Evolutionary conservation across 2,888 invertebrate species (phyloP).

Genomic region (Drosophila picticornis): DNA sequence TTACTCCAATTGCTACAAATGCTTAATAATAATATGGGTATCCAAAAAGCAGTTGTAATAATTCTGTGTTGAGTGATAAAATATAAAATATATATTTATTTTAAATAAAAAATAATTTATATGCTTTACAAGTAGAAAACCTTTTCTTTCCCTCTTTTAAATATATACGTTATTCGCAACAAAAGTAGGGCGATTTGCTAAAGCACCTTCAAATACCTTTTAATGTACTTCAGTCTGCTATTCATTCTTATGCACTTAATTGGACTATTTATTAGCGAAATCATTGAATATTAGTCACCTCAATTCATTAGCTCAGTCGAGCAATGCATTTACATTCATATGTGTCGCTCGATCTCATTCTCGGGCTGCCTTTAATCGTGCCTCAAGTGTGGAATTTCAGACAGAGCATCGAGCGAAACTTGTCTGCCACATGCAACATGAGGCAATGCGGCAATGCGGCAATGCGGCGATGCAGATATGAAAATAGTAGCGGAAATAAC

Average conservation of each 20-base stretch:
- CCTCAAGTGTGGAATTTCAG: conserved; percentile 40
- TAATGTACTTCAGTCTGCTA: background rate
- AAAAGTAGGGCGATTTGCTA: too few species aligned
- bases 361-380: conserved; percentile 23
- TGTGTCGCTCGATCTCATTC: conserved; percentile 47
- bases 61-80: too few species aligned
- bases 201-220: background rate
- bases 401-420: conserved; percentile 27
- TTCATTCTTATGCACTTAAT: background rate
- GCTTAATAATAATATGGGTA: too few species aligned
- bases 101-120: too few species aligned
- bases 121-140: too few species aligned
- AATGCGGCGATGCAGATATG: conserved; percentile 50
- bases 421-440: conserved; percentile 30
- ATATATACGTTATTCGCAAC: too few species aligned
- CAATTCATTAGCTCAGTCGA: conserved; percentile 36
- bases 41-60: too few species aligned
- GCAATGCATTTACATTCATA: conserved; percentile 51
- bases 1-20: too few species aligned
- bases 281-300: conserved; percentile 17
- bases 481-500: conserved; percentile 70
- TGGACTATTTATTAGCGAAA: conserved; percentile 15
- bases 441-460: conserved; percentile 14
- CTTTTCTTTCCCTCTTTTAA: too few species aligned
- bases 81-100: too few species aligned